phyloP scores from a whole-genome alignment of 2,113 vertebrate genomes.

The Coracopsis vasa region DNA sequence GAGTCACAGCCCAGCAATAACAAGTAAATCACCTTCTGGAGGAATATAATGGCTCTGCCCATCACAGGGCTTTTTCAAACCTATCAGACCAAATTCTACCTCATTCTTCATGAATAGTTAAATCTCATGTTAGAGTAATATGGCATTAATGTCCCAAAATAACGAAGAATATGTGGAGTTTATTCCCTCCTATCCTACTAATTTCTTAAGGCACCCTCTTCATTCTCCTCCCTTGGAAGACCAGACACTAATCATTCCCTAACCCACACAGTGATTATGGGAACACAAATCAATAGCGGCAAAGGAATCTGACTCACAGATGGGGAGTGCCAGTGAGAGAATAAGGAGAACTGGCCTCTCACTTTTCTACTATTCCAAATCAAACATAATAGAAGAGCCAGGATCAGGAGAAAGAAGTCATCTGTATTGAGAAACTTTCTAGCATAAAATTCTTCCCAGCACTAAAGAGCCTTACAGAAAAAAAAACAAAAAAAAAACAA shows the following conservation, averaged over 20 bases:
- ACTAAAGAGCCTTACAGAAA: not conserved
- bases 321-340: not conserved
- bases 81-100: not conserved
- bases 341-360: not conserved
- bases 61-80: not conserved
- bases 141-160: not conserved
- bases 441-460: not conserved
- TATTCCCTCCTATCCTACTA: not conserved
- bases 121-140: not conserved
- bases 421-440: not conserved
- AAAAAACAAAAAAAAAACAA: not conserved
- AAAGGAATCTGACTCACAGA: not conserved
- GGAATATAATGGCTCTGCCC: conserved; percentile 27
- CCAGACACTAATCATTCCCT: not conserved
- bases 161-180: not conserved
- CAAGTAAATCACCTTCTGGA: conserved; percentile 56
- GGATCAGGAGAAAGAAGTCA: not conserved
- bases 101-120: not conserved
- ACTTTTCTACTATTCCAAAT: not conserved
- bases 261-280: not conserved
- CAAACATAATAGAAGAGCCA: not conserved
- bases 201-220: not conserved
- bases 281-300: not conserved
- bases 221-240: not conserved
- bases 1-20: conserved; percentile 62